Conservation (phyloP, 2,888 invertebrate species). For the Corbicula japonica region DNA sequence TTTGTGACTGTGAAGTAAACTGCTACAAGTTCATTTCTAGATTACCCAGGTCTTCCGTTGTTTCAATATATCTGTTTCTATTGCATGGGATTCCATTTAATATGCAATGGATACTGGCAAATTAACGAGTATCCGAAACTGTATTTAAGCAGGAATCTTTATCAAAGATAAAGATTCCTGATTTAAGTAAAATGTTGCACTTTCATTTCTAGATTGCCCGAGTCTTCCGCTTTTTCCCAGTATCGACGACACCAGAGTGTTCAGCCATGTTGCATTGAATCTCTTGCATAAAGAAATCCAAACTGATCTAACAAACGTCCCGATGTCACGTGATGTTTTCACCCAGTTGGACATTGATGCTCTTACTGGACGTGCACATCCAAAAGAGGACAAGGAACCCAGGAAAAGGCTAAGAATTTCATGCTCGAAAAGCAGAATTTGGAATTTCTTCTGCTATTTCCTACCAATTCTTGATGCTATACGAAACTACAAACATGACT, state of each 20-base stretch:
- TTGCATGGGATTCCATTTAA: no score
- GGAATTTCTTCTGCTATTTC: slow-evolving; percentile 3
- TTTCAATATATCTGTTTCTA: no score
- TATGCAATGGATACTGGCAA: no score
- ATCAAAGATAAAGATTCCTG: no score
- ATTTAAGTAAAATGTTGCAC: no score
- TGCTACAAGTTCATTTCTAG: no score
- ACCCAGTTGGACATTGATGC: slow-evolving; percentile 46
- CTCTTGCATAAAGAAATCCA: slow-evolving; percentile 12
- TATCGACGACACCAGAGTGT: slow-evolving; percentile 19
- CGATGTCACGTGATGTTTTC: slow-evolving; percentile 47
- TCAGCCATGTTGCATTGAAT: slow-evolving; percentile 46
- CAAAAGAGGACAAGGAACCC: background rate
- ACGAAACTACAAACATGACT: slow-evolving; percentile 26
- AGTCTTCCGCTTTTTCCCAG: slow-evolving; percentile 36
- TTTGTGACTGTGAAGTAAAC: no score
- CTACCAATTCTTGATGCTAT: slow-evolving; percentile 38
- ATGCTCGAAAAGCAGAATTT: background rate
- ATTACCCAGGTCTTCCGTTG: no score
- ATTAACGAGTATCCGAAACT: no score
- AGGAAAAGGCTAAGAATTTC: background rate
- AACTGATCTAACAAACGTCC: slow-evolving; percentile 22
- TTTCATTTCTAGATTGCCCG: no score
- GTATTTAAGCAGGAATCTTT: no score
- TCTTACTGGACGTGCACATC: slow-evolving; percentile 11